A percentile compares a stretch with the other conserved stretches of the same genome.
Evolutionary conservation across 2,113 vertebrate genomes (phyloP).

Genomic region (Pachyramphus minor): DNA sequence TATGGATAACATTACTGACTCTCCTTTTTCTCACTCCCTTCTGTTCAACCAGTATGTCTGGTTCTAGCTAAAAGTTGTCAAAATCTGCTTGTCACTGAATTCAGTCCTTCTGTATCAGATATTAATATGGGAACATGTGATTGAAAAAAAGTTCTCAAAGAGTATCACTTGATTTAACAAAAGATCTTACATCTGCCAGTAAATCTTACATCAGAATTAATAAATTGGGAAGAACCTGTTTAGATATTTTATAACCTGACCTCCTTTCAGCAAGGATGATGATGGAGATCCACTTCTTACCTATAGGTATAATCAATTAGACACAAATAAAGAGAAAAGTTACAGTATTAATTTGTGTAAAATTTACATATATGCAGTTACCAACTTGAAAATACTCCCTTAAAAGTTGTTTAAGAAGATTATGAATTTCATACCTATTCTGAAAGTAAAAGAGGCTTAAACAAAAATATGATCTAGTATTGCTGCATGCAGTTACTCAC

Average conservation of each 20-base stretch:
- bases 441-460: neutral
- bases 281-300: neutral
- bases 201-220: neutral
- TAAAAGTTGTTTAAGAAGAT: neutral
- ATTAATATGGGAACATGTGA: neutral
- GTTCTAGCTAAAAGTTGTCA: neutral
- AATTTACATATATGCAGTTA: neutral
- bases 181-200: neutral
- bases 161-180: neutral
- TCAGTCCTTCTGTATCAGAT: neutral
- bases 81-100: neutral
- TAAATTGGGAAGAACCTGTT: neutral
- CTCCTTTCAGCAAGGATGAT: neutral
- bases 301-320: neutral
- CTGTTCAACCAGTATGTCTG: neutral
- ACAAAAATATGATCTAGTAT: neutral
- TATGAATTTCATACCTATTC: neutral
- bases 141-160: neutral
- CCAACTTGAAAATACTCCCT: neutral
- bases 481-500: neutral
- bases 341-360: neutral
- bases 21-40: neutral
- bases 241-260: neutral
- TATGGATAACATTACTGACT: neutral
- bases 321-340: neutral